A percentile compares a stretch with the other conserved stretches of the same genome.
Conservation (phyloP, 2,797 vertebrate species). For the Nyctalus aviator region DNA sequence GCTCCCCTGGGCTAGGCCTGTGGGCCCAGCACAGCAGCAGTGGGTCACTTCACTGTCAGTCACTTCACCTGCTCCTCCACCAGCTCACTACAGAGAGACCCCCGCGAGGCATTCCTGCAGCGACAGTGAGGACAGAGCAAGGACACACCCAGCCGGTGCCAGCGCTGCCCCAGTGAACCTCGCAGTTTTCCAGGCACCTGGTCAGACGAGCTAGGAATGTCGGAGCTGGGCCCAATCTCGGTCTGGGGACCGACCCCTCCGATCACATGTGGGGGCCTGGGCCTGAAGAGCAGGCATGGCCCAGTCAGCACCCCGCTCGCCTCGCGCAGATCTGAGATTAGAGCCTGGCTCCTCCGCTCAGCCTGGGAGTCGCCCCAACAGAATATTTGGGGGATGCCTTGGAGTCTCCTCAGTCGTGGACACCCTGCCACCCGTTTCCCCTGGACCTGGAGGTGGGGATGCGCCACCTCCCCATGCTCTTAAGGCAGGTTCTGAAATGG, state of each 20-base stretch:
- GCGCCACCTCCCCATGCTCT: too few species aligned
- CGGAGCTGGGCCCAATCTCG: accelerated
- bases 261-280: background rate
- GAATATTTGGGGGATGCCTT: background rate
- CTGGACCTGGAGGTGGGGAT: accelerated
- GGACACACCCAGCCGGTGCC: background rate
- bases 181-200: background rate
- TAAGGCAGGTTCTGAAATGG: background rate
- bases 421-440: accelerated
- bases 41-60: background rate
- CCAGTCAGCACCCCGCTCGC: accelerated
- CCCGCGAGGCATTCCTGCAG: accelerated
- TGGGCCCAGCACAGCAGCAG: too few species aligned
- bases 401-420: background rate
- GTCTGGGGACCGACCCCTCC: background rate
- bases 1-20: background rate
- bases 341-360: background rate
- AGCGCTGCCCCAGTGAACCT: background rate
- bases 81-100: too few species aligned
- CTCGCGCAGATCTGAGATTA: background rate
- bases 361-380: background rate
- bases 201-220: background rate
- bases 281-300: accelerated
- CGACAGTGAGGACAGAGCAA: too few species aligned
- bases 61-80: too few species aligned